Conservation (phyloP, 2,797 vertebrate species). For the Chrysocyon brachyurus region DNA sequence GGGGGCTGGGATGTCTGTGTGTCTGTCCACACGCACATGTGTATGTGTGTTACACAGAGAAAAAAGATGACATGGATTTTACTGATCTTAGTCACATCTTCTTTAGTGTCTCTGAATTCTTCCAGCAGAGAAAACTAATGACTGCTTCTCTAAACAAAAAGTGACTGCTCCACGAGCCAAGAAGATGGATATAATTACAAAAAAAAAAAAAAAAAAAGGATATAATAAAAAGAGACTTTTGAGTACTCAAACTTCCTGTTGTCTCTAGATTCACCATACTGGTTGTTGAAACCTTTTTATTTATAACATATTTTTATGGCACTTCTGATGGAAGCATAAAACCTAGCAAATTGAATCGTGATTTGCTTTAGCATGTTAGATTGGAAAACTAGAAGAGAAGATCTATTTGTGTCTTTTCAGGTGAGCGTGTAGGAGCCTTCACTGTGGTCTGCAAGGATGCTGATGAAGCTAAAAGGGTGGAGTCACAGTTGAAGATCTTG, state of each 20-base stretch:
- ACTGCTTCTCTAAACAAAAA: conserved; percentile 23
- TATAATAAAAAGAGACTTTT: neutral
- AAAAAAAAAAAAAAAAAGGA: neutral
- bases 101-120: neutral
- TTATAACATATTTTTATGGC: neutral
- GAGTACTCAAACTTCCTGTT: neutral
- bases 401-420: conserved; percentile 86
- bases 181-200: neutral
- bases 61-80: neutral
- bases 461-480: conserved; percentile 97
- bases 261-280: neutral
- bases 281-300: neutral
- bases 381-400: neutral
- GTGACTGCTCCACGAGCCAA: neutral
- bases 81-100: neutral
- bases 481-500: conserved; percentile 98
- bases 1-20: neutral
- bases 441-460: conserved; percentile 94
- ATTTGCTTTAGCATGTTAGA: neutral
- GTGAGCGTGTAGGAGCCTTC: conserved; percentile 98
- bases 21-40: neutral
- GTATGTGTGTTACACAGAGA: neutral
- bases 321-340: neutral
- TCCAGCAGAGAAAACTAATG: neutral
- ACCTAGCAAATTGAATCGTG: neutral